phyloP scores from a whole-genome alignment of 2,797 vertebrate species.

The Rhyacichthys aspro region DNA sequence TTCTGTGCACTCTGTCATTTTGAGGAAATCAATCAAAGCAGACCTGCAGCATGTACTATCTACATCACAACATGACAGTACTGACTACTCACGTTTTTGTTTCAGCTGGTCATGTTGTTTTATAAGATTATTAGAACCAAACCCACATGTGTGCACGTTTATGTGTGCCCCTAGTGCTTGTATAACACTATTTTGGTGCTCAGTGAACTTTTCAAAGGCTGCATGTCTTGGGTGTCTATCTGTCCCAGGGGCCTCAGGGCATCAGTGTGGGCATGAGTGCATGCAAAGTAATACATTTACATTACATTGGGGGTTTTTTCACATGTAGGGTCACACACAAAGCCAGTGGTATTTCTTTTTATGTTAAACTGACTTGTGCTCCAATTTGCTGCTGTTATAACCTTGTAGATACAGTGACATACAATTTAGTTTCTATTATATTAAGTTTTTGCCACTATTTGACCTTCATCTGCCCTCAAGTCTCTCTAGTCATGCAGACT shows the following conservation, averaged over 20 bases:
- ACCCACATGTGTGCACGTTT: not conserved
- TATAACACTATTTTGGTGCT: conserved; percentile 27
- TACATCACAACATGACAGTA: conserved; percentile 13
- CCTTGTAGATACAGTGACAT: no score
- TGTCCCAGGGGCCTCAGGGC: conserved; percentile 29
- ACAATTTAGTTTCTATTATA: not conserved
- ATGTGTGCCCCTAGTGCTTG: conserved; percentile 1
- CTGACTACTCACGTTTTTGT: not conserved
- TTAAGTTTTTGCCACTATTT: conserved; percentile 7
- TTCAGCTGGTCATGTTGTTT: conserved; percentile 3
- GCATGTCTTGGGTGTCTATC: conserved; percentile 43
- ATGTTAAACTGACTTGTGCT: no score
- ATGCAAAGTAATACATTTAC: not conserved
- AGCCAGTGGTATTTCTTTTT: not conserved
- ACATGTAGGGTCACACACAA: not conserved
- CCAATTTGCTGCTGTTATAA: no score
- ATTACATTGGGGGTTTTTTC: no score
- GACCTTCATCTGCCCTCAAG: conserved; percentile 13
- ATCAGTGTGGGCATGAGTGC: conserved; percentile 5
- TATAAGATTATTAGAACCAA: conserved; percentile 11
- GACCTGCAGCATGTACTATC: no score
- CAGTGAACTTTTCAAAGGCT: conserved; percentile 24
- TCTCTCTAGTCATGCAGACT: conserved; percentile 20
- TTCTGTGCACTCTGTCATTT: conserved; percentile 34
- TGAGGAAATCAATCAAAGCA: conserved; percentile 27